Evolutionary conservation across 2,797 vertebrate genomes (phyloP).

Genomic region (Urosaurus nigricauda): DNA sequence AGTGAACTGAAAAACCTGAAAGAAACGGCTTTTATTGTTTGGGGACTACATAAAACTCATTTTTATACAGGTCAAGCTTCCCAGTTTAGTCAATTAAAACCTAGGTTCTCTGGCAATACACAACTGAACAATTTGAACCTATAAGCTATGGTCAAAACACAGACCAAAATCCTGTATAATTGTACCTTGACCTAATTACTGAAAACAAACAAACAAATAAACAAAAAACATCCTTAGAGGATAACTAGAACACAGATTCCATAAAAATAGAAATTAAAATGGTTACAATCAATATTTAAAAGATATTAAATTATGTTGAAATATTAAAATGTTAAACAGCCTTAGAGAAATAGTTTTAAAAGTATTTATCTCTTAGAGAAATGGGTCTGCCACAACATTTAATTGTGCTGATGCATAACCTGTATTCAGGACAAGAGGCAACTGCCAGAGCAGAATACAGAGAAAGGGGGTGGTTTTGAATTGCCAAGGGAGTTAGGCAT

Average conservation of each 20-base stretch:
- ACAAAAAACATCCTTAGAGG: not conserved
- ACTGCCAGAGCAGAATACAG: no score
- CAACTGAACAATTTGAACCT: not conserved
- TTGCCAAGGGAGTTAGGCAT: no score
- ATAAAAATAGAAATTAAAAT: not conserved
- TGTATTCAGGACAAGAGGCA: no score
- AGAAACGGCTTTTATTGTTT: not conserved
- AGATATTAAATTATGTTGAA: not conserved
- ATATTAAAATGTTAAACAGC: not conserved
- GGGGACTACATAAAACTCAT: not conserved
- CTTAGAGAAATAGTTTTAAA: not conserved
- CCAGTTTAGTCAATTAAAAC: not conserved
- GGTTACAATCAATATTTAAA: not conserved
- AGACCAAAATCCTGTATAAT: not conserved
- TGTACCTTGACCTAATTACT: no score
- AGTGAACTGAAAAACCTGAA: not conserved
- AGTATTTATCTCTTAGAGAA: not conserved
- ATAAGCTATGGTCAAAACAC: not conserved
- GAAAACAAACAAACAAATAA: no score
- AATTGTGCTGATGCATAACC: no score
- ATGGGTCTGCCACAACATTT: no score
- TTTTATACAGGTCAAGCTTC: not conserved
- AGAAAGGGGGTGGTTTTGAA: no score
- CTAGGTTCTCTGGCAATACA: not conserved
- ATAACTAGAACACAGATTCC: not conserved